Evolutionary conservation across 2,888 invertebrate genomes (phyloP).

Genomic region (Tetragnatha montana): DNA sequence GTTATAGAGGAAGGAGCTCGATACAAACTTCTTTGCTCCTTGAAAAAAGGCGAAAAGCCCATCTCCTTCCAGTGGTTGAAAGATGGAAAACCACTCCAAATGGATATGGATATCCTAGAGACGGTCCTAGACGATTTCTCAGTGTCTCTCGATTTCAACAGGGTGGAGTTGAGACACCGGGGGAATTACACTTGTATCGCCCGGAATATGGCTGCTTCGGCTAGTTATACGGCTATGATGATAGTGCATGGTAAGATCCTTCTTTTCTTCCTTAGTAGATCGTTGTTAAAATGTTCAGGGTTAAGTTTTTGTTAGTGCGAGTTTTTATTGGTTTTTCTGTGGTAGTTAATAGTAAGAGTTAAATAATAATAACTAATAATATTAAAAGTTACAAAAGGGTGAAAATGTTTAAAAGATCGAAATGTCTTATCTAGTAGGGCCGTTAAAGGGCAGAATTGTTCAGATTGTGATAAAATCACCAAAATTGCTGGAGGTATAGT

Average conservation of each 20-base stretch:
- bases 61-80: conserved; percentile 76
- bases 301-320: neutral
- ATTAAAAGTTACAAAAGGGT: neutral
- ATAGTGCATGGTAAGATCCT: conserved; percentile 72
- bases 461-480: too few species aligned
- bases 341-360: neutral
- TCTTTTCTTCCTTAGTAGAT: neutral
- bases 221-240: conserved; percentile 74
- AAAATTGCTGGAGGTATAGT: too few species aligned
- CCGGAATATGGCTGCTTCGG: conserved; percentile 74
- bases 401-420: too few species aligned
- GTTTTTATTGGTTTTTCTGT: neutral
- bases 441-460: too few species aligned
- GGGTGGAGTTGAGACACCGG: conserved; percentile 74
- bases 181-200: conserved; percentile 76
- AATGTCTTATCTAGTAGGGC: too few species aligned
- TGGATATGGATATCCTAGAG: conserved; percentile 61
- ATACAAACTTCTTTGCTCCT: conserved; percentile 76
- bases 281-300: neutral
- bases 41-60: conserved; percentile 75
- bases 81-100: conserved; percentile 73
- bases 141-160: conserved; percentile 75
- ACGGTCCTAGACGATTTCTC: conserved; percentile 73
- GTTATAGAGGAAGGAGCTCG: conserved; percentile 78
- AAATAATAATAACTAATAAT: neutral